These are phyloP conservation scores for Nanorana parkeri DNA, from an alignment of 2,113 vertebrate species.

Conservation along the genomic window DNA sequence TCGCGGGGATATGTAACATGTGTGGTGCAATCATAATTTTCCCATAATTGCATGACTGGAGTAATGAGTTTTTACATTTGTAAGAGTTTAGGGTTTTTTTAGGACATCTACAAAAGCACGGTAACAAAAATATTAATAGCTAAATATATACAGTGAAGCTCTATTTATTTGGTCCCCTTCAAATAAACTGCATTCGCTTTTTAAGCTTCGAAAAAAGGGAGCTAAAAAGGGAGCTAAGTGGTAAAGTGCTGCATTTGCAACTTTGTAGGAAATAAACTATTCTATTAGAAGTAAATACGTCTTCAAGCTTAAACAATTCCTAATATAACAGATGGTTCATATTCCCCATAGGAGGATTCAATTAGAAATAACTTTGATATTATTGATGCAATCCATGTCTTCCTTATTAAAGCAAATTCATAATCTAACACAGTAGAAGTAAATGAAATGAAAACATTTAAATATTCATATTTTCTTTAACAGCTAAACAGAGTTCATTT, in stretches of 20 bases:
- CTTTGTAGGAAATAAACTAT: constrained; percentile 23
- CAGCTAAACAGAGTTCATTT: background rate
- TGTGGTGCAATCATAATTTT: too few relatives aligned
- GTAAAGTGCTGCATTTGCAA: background rate
- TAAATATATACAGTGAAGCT: too few relatives aligned
- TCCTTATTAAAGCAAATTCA: constrained; percentile 38
- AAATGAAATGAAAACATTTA: constrained; percentile 24
- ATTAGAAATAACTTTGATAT: constrained; percentile 43
- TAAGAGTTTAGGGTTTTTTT: too few relatives aligned
- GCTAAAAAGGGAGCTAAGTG: background rate
- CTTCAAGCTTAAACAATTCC: constrained; percentile 39
- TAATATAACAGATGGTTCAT: constrained; percentile 49
- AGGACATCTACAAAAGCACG: too few relatives aligned
- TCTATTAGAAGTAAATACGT: constrained; percentile 26
- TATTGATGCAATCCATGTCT: constrained; percentile 39
- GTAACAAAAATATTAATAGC: too few relatives aligned
- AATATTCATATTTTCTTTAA: constrained; percentile 5
- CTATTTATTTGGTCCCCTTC: too few relatives aligned
- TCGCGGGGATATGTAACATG: too few relatives aligned
- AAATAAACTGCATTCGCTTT: too few relatives aligned
- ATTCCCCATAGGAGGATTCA: constrained; percentile 39
- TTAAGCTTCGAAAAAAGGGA: too few relatives aligned
- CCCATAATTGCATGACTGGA: too few relatives aligned
- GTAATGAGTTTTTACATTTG: too few relatives aligned
- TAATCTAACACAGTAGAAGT: constrained; percentile 16